A percentile compares a stretch with the other conserved stretches of the same genome.
Conservation (phyloP, 2,888 invertebrate genomes). For the Zhuqinia jingwanae region DNA sequence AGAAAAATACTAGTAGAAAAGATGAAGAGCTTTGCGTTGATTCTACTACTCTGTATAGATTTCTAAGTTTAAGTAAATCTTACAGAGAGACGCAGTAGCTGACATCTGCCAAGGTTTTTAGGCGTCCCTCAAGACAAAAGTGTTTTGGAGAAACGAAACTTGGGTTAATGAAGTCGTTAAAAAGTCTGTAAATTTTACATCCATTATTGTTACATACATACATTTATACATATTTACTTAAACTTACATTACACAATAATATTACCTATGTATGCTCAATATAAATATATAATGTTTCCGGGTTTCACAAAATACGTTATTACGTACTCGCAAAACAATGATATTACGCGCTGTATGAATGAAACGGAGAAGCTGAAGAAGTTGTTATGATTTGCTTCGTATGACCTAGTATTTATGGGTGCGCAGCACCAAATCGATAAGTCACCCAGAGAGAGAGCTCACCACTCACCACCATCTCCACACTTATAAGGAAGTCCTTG, state of each 20-base stretch:
- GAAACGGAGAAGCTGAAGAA: background rate
- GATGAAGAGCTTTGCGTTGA: background rate
- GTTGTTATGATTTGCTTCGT: background rate
- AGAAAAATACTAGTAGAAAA: background rate
- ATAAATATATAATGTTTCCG: slow-evolving; percentile 9
- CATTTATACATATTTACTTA: background rate
- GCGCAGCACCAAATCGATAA: slow-evolving; percentile 28
- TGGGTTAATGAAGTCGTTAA: slow-evolving; percentile 9
- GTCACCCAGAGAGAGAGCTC: too few species aligned
- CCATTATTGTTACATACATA: slow-evolving; percentile 15
- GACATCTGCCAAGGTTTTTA: slow-evolving; percentile 53
- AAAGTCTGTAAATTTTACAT: background rate
- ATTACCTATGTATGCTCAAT: too few species aligned
- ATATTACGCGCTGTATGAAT: background rate
- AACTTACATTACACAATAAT: slow-evolving; percentile 9
- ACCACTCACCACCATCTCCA: background rate
- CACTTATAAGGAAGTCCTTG: slow-evolving; percentile 6
- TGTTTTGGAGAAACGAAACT: background rate
- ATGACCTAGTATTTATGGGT: background rate
- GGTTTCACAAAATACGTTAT: background rate
- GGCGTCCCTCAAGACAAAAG: slow-evolving; percentile 22
- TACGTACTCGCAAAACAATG: background rate
- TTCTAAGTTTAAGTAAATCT: background rate
- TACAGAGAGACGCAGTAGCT: slow-evolving; percentile 10
- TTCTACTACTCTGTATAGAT: too few species aligned